Base-by-base conservation (phyloP, 2,888 invertebrate genomes). In the Drepana falcataria region DNA sequence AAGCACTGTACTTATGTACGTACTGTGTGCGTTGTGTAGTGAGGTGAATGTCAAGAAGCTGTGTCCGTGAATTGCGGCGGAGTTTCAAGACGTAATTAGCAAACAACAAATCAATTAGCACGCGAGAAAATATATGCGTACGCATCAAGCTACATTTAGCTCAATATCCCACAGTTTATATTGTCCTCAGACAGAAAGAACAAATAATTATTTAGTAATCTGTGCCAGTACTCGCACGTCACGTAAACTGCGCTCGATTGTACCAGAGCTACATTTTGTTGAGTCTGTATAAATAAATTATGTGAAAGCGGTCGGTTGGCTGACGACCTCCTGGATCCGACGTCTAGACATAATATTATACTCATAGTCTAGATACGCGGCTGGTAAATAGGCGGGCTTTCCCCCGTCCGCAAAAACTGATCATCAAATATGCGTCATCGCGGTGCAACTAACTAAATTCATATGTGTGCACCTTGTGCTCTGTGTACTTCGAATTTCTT, bases 311-410 rank as follows among this genome's bases (percentile, higher is more conserved):
- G 70, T 63, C 67, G 72, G 69, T 71, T 77, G 75, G 76, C 81
- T 76, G 75, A 75, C 83, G 87, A 86, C 86, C 87, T 87, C 85
- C 87, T 84, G 85, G 81, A 87, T 77, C 77, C 75, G 79, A 74
- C 77, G 87, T 89, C 88, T 89, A 89, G 89, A 89, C 88, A 81
- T 75, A 44, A 9, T 9, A 40, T 40, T 2, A 76, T 79, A 85
- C 81, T 86, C 84, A 86, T 81, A 83, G 83, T 85, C 83, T 86
- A 83, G 82, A 83, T 83, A 83, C 80, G 81, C 80, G 74, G 69
- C 69, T 71, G 72, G 69, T 76, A 81, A 81, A 85, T 73, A 79
- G 78, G 75, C 75, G 79, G 84, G 81, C 78, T 85, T 84, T 80
- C 79, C 79, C 79, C 76, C 63, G 58, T 61, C 55, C 68, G 64